Base-by-base conservation (phyloP, 2,113 vertebrate species). In the Motacilla alba region DNA sequence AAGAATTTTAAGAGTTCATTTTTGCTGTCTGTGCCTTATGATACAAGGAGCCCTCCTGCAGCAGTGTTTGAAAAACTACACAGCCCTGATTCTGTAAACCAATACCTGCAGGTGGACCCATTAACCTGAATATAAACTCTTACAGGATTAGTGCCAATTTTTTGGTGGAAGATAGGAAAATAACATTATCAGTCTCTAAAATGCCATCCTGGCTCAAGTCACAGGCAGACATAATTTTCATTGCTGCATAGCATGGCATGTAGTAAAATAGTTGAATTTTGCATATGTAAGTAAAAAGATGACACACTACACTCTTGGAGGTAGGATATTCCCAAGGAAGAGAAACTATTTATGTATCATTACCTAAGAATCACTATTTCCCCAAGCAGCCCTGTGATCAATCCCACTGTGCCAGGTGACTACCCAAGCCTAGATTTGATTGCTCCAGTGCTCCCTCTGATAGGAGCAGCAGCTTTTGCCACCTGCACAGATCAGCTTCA, bases 141-240 rank as follows among this genome's bases (percentile, higher is more conserved):
- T 62, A 39, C 4, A 58, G 10, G 31, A 49, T 46, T 23, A 70
- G 35, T 1, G 8, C 13, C 11, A 63, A 10, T 21, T 62, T 82
- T 72, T 62, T 28, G 7, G 31, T n/a, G 21, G 22, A 17, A 70
- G 19, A 44, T 26, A 2, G 7, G 47, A 66, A 67, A 87, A 49
- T 11, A 80, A 58, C 10, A 23, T 49, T 44, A 82, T 41, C 12
- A 56, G 12, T 49, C 24, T 20, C 16, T 13, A 84, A 84, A 37
- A 82, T 13, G 2, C 22, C n/a, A 46, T 60, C 17, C 56, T 70
- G 44, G n/a, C 68, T 86, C 23, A 56, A 44, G 47, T 39, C 86
- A 92, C 10, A 67, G 12, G 47, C 37, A 94, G 53, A 52, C 70
- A 49, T 64, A 26, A 58, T 85, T 95, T 76, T 56, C 67, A 60